Evolutionary conservation across 2,113 vertebrate genomes (phyloP).

Genomic region (Macaca fascicularis): DNA sequence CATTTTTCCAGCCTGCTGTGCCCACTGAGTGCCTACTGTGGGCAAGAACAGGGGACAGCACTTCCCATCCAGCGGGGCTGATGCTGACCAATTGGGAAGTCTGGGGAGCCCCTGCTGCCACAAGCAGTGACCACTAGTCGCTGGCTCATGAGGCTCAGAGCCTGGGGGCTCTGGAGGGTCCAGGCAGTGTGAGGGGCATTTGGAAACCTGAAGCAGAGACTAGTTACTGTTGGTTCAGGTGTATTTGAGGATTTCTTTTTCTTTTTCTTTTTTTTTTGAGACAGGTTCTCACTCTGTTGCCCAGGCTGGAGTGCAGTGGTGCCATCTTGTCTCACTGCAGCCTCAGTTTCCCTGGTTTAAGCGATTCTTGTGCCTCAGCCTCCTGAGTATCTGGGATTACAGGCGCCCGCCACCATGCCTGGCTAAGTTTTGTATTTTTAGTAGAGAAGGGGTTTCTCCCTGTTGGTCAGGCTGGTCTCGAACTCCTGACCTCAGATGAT

Average conservation of each 20-base stretch:
- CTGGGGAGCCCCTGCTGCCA: not conserved
- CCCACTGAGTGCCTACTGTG: not conserved
- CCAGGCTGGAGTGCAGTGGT: too few species aligned
- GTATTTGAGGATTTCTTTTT: not conserved
- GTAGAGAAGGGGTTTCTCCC: too few species aligned
- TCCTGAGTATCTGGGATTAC: too few species aligned
- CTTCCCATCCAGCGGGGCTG: not conserved
- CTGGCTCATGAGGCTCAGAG: not conserved
- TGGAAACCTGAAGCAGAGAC: not conserved
- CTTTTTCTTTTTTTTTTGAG: too few species aligned
- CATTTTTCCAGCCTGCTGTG: too few species aligned
- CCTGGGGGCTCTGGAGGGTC: not conserved
- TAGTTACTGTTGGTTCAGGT: not conserved
- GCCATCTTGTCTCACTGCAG: too few species aligned
- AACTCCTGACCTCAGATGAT: too few species aligned
- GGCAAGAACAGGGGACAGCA: not conserved
- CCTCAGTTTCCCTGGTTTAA: too few species aligned
- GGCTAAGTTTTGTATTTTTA: too few species aligned
- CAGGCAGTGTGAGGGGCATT: fast-evolving
- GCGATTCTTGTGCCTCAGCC: too few species aligned
- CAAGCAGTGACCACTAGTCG: not conserved
- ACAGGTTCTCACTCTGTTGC: too few species aligned
- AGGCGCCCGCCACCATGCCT: fast-evolving
- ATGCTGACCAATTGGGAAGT: not conserved
- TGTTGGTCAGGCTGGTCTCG: too few species aligned